Evolutionary conservation across 23 tunicate genomes (phyloP).

Genomic region (Halocynthia roretzi): DNA sequence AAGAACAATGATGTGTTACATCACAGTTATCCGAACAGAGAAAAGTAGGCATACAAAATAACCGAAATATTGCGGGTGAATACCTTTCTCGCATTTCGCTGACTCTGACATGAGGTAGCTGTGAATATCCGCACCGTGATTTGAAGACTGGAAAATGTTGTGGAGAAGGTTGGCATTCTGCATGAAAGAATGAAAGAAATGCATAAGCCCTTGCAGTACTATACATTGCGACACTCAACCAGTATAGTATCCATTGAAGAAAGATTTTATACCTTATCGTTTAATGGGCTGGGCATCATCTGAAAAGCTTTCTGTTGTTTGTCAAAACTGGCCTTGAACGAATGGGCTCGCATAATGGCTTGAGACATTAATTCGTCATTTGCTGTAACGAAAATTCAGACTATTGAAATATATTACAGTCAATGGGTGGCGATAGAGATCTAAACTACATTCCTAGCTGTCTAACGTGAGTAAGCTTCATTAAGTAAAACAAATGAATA

Average conservation of each 20-base stretch:
- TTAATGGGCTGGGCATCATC: constrained; percentile 14
- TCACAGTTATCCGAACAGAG: background rate
- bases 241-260: too few species aligned
- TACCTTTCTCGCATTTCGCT: constrained; percentile 21
- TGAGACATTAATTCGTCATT: constrained; percentile 14
- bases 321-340: background rate
- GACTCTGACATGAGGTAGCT: constrained; percentile 17
- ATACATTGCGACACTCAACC: too few species aligned
- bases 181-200: background rate
- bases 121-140: constrained; percentile 22
- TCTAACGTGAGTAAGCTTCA: too few species aligned
- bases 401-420: background rate
- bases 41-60: background rate
- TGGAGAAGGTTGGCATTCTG: constrained; percentile 11
- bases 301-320: background rate
- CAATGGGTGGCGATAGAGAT: too few species aligned
- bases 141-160: constrained; percentile 16
- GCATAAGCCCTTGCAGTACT: too few species aligned
- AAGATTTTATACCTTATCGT: constrained; percentile 8
- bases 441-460: too few species aligned
- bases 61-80: too few species aligned
- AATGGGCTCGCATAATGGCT: constrained; percentile 13
- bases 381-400: background rate
- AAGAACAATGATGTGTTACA: too few species aligned
- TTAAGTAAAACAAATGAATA: background rate